Evolutionary conservation across 1,140 invertebrate genomes (phyloP), one percentile per base, ranked within the genome.

Genomic region (Drosophila nebulosa): DNA sequence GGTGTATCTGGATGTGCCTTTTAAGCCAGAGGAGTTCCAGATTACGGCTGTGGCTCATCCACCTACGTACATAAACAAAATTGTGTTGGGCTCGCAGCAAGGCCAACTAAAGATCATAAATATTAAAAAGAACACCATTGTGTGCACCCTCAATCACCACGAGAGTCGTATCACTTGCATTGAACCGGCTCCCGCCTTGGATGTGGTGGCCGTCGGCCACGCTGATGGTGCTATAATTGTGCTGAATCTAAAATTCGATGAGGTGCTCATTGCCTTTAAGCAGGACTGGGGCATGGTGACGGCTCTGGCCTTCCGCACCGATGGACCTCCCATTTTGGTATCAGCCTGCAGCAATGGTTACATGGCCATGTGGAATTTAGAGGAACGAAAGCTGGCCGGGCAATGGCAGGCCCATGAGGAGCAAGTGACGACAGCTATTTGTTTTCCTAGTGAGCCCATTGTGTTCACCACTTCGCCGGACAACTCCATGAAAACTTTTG

Each of bases 401-500:
- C 90, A 91, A 53, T 4, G 90, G 22, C 69, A 90, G 65, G 97
- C 96, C 16, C 98, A 99, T 89, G 92, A 93, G 59, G 93, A 92
- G 12, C 80, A 94, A 35, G 95, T 99, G 1, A 94, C 95, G 18
- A 97, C 97, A 0, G 91, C 98, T 36, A 93, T 95, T 66, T 99
- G 95, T 92, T 92, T 99, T 12, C 95, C 95, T 18, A 96, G 95
- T 70, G 97, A 99, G 91, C 97, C 98, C 0, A 90, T 99, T 0
- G 93, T 99, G 85, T 94, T 99, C 2, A 97, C 98, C 1, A 97
- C 97, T 30, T 98, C 97, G 0, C 93, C 95, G 3, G 98, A 99
- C 90, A 99, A 99, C 92, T 96, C 97, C n/a, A 90, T 99, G 16
- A 99, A 99, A 92, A 92, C 98, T 52, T 99, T 98, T 96, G 98